A percentile compares a stretch with the other conserved stretches of the same genome.
Evolutionary conservation across 2,797 vertebrate species (phyloP).

Genomic region (Petrocephalus schoutedeni): DNA sequence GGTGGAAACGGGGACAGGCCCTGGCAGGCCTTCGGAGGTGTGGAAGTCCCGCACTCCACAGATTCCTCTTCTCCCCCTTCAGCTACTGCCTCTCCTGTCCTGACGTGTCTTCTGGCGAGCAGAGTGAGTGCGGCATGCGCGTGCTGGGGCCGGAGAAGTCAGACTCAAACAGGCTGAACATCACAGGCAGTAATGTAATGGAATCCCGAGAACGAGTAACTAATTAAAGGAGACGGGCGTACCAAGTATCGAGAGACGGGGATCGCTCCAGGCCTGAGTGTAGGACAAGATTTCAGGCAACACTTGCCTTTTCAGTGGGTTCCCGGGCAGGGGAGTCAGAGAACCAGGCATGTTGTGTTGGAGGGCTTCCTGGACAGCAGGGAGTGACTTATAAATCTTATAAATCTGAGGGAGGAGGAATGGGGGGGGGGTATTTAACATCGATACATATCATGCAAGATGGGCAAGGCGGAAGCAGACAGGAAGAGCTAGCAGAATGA

Average conservation of each 20-base stretch:
- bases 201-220: not conserved
- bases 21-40: not conserved
- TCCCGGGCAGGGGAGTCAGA: not conserved
- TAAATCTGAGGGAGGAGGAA: not conserved
- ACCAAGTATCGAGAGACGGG: not conserved
- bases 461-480: not conserved
- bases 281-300: not conserved
- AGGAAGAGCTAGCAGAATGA: not conserved
- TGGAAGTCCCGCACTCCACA: not conserved
- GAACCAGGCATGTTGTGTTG: not conserved
- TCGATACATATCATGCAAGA: not conserved
- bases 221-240: not conserved
- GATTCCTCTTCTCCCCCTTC: not conserved
- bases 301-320: not conserved
- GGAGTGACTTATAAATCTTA: not conserved
- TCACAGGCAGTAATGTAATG: not conserved
- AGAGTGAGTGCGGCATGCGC: not conserved
- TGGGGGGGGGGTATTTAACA: not conserved
- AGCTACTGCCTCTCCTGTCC: not conserved
- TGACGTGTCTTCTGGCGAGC: not conserved
- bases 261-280: not conserved
- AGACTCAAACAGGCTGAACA: not conserved
- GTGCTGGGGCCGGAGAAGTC: not conserved
- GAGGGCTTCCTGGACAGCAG: not conserved
- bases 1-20: not conserved